Base-by-base conservation (phyloP, 23 tunicate genomes). In the Botrylloides violaceus region DNA sequence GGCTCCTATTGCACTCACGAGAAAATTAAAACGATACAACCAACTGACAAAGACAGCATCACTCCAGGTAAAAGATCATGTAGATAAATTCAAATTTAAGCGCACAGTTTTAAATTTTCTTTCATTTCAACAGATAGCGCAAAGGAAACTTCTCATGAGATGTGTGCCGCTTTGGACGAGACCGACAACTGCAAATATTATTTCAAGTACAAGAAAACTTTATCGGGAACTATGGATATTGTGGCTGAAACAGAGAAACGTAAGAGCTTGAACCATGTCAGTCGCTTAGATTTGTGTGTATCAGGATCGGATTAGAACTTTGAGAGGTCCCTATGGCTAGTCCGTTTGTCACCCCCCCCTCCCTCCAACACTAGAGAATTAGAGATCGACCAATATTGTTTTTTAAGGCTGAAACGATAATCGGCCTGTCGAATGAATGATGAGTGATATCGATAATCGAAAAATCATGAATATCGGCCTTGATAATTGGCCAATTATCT, bases 101-200 rank as follows among this genome's bases (percentile, higher is more conserved):
- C 30, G 21, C 26, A 32, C 19, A 6, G 23, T 26, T 22, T 22
- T n/a, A 59, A 59, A 15, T 32, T 21, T 20, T 29, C 19, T 15
- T 65, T 58, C 1, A 65, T 29, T 0, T 18, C 18, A 32, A 43
- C 81, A 66, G 75, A 77, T 1, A 26, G 36, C 23, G 62, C 75
- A 1, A 15, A 43, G 25, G 32, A 49, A 70, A 53, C 57, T 36
- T 86, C 87, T 0, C 61, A 59, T 28, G 83, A 72, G 2, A 64
- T 90, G 66, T 90, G 97, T 59, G 86, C 83, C 30, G 86, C 85
- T 12, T 50, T 83, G 20, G 97, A 90, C 63, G 58, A 61, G 22
- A 62, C 39, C 29, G 90, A 90, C 81, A 80, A 79, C 56, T 95
- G 99, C 65, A 87, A 87, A 49, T 95, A 81, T 59, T 95, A 95